These are phyloP conservation scores for Oedothorax gibbosus DNA, from an alignment of 1,140 invertebrate species.

Conservation along the genomic window DNA sequence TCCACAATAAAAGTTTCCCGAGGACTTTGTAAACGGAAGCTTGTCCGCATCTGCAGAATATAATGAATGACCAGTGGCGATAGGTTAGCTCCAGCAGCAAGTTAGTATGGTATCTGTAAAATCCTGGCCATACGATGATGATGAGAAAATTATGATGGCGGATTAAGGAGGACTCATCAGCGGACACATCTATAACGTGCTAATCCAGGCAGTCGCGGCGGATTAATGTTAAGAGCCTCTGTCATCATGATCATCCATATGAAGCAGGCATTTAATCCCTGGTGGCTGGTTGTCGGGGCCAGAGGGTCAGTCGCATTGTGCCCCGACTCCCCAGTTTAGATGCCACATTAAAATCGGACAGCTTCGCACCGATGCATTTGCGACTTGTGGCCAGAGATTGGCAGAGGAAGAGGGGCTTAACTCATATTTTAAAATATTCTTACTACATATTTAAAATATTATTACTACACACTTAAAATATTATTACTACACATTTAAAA, in stretches of 20 bases:
- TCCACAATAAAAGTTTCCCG: slow-evolving; percentile 25
- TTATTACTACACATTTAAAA: too few species aligned
- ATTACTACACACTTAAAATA: too few species aligned
- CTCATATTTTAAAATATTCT: too few species aligned
- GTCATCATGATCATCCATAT: slow-evolving; percentile 61
- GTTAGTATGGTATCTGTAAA: slow-evolving; percentile 47
- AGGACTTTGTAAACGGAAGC: slow-evolving; percentile 28
- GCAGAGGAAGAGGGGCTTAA: too few species aligned
- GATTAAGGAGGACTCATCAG: slow-evolving; percentile 58
- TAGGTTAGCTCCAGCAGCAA: slow-evolving; percentile 36
- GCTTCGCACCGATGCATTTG: slow-evolving; percentile 20
- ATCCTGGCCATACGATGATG: slow-evolving; percentile 50
- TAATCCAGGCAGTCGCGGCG: slow-evolving; percentile 54
- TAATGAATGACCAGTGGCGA: slow-evolving; percentile 42
- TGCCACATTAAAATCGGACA: slow-evolving; percentile 30
- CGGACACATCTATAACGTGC: slow-evolving; percentile 56
- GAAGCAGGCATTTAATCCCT: slow-evolving; percentile 56
- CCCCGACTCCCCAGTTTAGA: slow-evolving; percentile 13
- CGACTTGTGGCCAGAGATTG: not conserved
- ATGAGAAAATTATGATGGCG: slow-evolving; percentile 55
- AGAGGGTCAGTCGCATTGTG: slow-evolving; percentile 45
- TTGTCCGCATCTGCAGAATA: slow-evolving; percentile 31
- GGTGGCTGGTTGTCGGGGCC: slow-evolving; percentile 27
- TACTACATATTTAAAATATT: too few species aligned
- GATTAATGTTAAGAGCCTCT: slow-evolving; percentile 57